These are phyloP conservation scores for Oriolus oriolus DNA, from an alignment of 2,113 vertebrate species.

Conservation along the genomic window DNA sequence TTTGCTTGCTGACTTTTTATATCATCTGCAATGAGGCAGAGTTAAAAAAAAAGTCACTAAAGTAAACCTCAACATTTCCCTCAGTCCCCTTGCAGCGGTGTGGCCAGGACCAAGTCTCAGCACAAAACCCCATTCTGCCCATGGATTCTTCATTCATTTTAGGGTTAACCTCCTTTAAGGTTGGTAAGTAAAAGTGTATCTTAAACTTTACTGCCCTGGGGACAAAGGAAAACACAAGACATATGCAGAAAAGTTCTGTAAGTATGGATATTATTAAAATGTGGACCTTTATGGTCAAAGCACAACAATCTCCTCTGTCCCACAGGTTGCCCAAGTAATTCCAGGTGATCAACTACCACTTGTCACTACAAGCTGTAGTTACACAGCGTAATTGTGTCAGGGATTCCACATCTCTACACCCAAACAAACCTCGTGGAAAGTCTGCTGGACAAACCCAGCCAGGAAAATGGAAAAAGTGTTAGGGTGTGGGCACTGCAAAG, in stretches of 20 bases:
- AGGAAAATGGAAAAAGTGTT: neutral
- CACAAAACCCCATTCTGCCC: neutral
- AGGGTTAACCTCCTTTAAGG: neutral
- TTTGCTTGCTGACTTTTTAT: neutral
- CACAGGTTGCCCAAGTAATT: neutral
- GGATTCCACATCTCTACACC: neutral
- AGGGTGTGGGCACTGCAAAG: neutral
- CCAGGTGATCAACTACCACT: neutral
- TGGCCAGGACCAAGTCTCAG: neutral
- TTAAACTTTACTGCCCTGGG: neutral
- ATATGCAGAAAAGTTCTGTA: neutral
- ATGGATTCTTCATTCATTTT: neutral
- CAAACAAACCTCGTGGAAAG: neutral
- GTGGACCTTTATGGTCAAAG: neutral
- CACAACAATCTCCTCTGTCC: neutral
- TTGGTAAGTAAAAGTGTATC: neutral
- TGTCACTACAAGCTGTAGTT: neutral
- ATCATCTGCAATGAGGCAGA: neutral
- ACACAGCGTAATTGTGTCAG: rapidly evolving
- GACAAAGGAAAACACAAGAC: neutral
- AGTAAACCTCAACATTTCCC: neutral
- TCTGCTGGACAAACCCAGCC: neutral
- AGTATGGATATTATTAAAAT: neutral
- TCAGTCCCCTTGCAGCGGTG: neutral
- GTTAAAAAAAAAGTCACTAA: neutral